Conservation (phyloP, 2,113 vertebrate species). For the Hyla sarda region DNA sequence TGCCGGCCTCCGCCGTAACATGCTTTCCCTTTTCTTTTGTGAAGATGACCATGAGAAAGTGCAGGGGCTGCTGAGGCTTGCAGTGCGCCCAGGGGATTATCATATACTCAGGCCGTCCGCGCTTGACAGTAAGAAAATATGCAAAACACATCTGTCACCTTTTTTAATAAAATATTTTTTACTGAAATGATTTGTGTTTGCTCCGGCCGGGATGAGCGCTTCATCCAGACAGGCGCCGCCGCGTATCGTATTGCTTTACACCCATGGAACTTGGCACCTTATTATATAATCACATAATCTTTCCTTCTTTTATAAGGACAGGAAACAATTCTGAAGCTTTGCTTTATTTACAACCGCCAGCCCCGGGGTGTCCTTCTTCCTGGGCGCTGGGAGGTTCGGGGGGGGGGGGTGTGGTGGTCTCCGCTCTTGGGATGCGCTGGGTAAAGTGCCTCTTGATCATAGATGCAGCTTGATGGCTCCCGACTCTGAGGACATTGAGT, state of each 20-base stretch:
- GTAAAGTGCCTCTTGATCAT: conserved; percentile 2
- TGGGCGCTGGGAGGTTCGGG: not conserved
- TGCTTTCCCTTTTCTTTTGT: too few species aligned
- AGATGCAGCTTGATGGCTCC: not conserved
- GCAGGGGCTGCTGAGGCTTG: too few species aligned
- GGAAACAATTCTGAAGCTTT: conserved; percentile 75
- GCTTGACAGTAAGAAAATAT: conserved; percentile 86
- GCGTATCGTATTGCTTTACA: conserved; percentile 75
- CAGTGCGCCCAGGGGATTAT: conserved; percentile 69
- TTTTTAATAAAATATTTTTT: conserved; percentile 82
- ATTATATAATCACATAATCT: conserved; percentile 67
- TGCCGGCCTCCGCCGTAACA: too few species aligned
- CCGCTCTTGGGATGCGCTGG: not conserved
- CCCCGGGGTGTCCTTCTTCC: conserved; percentile 31
- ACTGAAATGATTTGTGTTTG: conserved; percentile 72
- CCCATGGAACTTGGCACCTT: conserved; percentile 80
- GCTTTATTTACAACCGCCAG: conserved; percentile 64
- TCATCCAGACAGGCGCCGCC: not conserved
- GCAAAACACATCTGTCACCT: conserved; percentile 83
- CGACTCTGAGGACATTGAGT: not conserved
- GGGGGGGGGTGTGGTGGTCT: not conserved
- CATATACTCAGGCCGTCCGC: conserved; percentile 70
- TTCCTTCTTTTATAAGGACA: conserved; percentile 72
- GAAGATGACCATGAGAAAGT: too few species aligned
- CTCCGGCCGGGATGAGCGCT: conserved; percentile 74